These are phyloP conservation scores for Caiman crocodilus DNA, from an alignment of 2,797 vertebrate genomes.

Conservation along the genomic window DNA sequence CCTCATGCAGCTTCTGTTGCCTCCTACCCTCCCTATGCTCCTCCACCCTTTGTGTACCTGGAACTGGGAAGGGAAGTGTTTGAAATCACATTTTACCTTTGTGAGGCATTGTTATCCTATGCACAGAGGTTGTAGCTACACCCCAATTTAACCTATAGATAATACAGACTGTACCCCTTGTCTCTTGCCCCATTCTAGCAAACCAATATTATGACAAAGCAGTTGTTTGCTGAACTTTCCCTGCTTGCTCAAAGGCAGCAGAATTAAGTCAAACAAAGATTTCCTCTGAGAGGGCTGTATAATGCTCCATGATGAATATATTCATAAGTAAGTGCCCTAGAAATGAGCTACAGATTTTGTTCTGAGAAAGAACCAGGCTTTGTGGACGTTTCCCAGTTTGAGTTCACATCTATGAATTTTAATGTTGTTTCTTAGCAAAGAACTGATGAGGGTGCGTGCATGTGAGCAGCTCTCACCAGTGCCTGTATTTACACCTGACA, in stretches of 20 bases:
- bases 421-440: background rate
- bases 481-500: background rate
- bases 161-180: background rate
- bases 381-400: constrained; percentile 3
- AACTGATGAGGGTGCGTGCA: background rate
- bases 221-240: background rate
- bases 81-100: background rate
- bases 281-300: constrained; percentile 27
- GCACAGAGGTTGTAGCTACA: background rate
- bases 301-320: constrained; percentile 20
- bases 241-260: constrained; percentile 17
- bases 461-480: background rate
- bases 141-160: background rate
- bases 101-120: background rate
- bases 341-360: constrained; percentile 9
- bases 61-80: background rate
- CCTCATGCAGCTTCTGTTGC: too few species aligned
- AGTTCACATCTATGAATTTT: constrained; percentile 1
- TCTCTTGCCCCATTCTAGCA: background rate
- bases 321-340: background rate
- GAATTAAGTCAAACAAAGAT: constrained; percentile 36
- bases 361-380: background rate
- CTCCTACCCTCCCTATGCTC: background rate
- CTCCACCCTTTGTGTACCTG: background rate
- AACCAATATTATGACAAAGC: background rate